Evolutionary conservation across 2,888 invertebrate species (phyloP).

Genomic region (Oconnorella tubifera): DNA sequence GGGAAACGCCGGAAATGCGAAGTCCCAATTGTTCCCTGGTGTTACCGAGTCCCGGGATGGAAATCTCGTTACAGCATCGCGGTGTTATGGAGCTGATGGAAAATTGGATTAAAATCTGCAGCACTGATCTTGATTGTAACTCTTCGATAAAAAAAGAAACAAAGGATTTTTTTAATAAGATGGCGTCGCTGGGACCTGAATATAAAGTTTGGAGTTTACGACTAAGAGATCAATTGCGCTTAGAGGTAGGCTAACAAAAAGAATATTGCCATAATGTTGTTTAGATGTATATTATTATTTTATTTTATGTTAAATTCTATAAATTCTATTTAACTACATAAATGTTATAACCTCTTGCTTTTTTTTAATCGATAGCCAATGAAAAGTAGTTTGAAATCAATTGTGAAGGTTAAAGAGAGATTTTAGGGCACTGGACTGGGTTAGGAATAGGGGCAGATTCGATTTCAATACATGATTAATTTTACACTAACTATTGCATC

Average conservation of each 20-base stretch:
- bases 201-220: slow-evolving; percentile 59
- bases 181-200: slow-evolving; percentile 60
- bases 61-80: slow-evolving; percentile 48
- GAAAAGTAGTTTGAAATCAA: too few relatives aligned
- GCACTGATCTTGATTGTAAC: slow-evolving; percentile 48
- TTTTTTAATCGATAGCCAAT: too few relatives aligned
- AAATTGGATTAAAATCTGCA: slow-evolving; percentile 50
- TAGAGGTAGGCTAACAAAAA: slow-evolving; percentile 19
- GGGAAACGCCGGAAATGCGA: slow-evolving; percentile 15
- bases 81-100: slow-evolving; percentile 50
- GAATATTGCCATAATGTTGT: too few relatives aligned
- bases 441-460: too few relatives aligned
- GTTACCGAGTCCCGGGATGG: slow-evolving; percentile 35
- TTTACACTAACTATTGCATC: too few relatives aligned
- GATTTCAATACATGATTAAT: too few relatives aligned
- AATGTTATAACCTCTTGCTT: too few relatives aligned
- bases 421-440: too few relatives aligned
- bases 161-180: slow-evolving; percentile 60
- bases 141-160: slow-evolving; percentile 55
- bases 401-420: too few relatives aligned
- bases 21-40: slow-evolving; percentile 25
- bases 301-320: too few relatives aligned
- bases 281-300: too few relatives aligned
- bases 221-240: slow-evolving; percentile 7
- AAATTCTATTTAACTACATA: too few relatives aligned